Evolutionary conservation across 2,113 vertebrate genomes (phyloP).

Genomic region (Choloepus hoffmanni): DNA sequence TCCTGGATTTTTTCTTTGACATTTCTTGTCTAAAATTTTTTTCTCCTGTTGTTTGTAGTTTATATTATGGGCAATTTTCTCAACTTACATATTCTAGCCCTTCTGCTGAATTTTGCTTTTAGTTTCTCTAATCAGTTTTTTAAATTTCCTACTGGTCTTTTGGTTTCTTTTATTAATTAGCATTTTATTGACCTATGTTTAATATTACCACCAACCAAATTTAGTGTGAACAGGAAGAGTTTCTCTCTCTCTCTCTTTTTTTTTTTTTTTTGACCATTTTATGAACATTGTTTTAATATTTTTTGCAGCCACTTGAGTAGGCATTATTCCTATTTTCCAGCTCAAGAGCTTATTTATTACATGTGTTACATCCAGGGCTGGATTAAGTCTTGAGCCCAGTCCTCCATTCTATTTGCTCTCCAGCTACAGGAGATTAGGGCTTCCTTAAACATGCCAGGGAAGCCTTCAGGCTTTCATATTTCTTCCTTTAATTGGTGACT

Average conservation of each 20-base stretch:
- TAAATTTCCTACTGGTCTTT: not conserved
- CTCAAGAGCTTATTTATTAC: not conserved
- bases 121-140: not conserved
- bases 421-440: not conserved
- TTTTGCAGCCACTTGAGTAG: too few species aligned
- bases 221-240: not conserved
- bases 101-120: not conserved
- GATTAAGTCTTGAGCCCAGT: not conserved
- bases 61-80: not conserved
- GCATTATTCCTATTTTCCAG: too few species aligned
- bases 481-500: not conserved
- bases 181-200: not conserved
- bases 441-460: not conserved
- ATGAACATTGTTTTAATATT: too few species aligned
- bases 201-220: not conserved
- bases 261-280: too few species aligned
- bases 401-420: not conserved
- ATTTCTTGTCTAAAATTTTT: not conserved
- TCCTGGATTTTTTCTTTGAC: not conserved
- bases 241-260: not conserved
- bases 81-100: not conserved
- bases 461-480: not conserved
- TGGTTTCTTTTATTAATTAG: not conserved
- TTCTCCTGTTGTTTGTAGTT: not conserved
- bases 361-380: not conserved